phyloP scores from a whole-genome alignment of 2,888 invertebrate genomes.

The Cataglyphis albicans region DNA sequence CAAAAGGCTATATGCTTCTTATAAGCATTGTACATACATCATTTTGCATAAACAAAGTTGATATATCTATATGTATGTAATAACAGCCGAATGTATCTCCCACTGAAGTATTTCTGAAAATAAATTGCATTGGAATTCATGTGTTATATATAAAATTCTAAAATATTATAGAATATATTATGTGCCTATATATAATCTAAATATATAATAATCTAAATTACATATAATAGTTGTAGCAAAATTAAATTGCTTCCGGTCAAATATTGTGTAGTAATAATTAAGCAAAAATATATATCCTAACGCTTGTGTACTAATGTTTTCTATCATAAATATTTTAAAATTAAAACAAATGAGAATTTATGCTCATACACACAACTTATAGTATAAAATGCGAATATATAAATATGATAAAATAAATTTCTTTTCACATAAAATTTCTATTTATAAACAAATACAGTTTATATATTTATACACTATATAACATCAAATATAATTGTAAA shows the following conservation, averaged over 20 bases:
- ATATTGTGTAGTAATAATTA: neutral
- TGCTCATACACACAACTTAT: neutral
- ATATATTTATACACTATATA: neutral
- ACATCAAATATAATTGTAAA: neutral
- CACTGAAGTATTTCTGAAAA: constrained; percentile 9
- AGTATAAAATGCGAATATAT: neutral
- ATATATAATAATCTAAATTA: neutral
- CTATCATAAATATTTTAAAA: constrained; percentile 1
- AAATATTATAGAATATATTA: neutral
- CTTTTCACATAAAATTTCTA: neutral
- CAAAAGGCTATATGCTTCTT: neutral
- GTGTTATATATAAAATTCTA: neutral
- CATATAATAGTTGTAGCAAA: neutral
- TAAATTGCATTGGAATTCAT: neutral
- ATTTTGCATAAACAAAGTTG: neutral
- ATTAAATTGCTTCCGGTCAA: neutral
- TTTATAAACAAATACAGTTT: neutral
- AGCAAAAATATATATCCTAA: constrained; percentile 2
- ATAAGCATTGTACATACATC: constrained; percentile 2
- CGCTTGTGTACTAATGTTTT: neutral
- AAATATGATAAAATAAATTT: neutral
- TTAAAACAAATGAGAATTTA: neutral
- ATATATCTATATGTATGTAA: constrained; percentile 1
- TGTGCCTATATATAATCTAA: neutral
- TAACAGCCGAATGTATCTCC: neutral